Evolutionary conservation across 2,888 invertebrate species (phyloP).

Genomic region (Maniola hyperantus): DNA sequence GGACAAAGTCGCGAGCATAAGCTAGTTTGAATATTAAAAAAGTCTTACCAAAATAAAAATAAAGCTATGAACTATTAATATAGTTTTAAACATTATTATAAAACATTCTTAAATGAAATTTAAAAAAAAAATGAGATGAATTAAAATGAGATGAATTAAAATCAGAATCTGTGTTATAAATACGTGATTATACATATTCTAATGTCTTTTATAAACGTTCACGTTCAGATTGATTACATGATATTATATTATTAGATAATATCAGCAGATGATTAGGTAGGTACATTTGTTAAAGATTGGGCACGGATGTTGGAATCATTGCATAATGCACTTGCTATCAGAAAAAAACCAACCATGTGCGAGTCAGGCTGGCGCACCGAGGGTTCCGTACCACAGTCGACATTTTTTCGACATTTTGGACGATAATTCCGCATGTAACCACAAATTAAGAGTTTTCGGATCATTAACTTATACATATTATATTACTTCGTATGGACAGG

Average conservation of each 20-base stretch:
- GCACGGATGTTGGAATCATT: no score
- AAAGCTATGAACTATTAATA: conserved; percentile 24
- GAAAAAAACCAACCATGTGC: no score
- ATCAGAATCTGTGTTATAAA: conserved; percentile 39
- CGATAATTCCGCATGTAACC: no score
- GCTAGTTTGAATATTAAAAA: no score
- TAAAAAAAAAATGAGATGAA: conserved; percentile 30
- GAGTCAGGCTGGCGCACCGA: no score
- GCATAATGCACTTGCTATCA: no score
- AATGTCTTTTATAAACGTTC: conserved; percentile 29
- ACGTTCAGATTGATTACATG: conserved; percentile 13
- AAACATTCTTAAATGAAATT: conserved; percentile 20
- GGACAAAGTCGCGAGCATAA: background rate
- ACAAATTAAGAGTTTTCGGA: no score
- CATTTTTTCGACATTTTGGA: no score
- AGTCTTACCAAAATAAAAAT: conserved; percentile 30
- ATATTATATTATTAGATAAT: conserved; percentile 24
- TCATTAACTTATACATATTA: no score
- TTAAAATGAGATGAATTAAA: conserved; percentile 28
- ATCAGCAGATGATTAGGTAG: background rate
- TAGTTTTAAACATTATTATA: conserved; percentile 29
- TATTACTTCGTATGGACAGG: no score
- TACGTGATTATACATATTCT: conserved; percentile 50
- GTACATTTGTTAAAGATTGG: no score
- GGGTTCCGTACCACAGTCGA: no score